A percentile compares a stretch with the other conserved stretches of the same genome.
These are phyloP conservation scores for Crotophaga sulcirostris DNA, from an alignment of 2,113 vertebrate species.

Conservation along the genomic window DNA sequence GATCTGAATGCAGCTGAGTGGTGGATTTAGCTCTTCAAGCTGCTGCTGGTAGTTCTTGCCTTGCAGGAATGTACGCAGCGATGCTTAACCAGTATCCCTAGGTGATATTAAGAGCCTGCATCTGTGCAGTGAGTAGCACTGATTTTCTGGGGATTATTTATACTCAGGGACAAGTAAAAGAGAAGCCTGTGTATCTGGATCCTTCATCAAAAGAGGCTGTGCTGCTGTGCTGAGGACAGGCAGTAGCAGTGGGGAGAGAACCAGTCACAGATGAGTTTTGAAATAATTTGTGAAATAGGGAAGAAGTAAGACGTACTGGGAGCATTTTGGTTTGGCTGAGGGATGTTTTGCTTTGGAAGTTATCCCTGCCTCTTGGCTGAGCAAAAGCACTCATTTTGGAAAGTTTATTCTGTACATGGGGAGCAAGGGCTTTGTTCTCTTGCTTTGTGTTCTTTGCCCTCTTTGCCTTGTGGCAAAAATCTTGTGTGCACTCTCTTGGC, in stretches of 20 bases:
- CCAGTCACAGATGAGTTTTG: not conserved
- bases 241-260: not conserved
- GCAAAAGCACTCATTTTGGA: not conserved
- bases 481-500: not conserved
- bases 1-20: not conserved
- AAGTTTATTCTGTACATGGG: not conserved
- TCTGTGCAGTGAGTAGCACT: not conserved
- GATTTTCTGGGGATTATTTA: not conserved
- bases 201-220: not conserved
- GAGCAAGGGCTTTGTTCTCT: not conserved
- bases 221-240: not conserved
- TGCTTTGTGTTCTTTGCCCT: not conserved
- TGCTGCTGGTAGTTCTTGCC: not conserved
- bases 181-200: not conserved
- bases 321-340: not conserved
- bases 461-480: not conserved
- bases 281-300: not conserved
- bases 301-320: not conserved
- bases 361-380: not conserved
- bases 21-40: not conserved
- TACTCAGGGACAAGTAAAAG: not conserved
- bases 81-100: not conserved
- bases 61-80: not conserved
- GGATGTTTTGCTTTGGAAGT: not conserved
- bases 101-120: not conserved